Conservation (phyloP, 2,888 invertebrate genomes). For the Resseliella maxima region DNA sequence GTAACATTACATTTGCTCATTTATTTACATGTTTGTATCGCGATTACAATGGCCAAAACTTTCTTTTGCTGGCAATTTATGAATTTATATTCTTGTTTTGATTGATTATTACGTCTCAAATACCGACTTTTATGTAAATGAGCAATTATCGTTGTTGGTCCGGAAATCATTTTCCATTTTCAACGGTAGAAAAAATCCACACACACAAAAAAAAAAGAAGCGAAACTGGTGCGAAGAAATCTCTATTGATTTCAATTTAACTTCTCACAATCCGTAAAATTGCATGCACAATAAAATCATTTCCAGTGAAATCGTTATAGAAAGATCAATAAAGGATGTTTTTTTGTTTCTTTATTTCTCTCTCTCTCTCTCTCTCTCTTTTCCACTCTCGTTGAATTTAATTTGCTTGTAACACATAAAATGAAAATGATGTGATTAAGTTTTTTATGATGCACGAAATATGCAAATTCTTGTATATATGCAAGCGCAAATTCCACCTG, state of each 20-base stretch:
- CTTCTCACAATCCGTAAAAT: neutral
- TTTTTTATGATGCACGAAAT: slow-evolving; percentile 37
- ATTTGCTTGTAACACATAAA: slow-evolving; percentile 20
- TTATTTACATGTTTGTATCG: neutral
- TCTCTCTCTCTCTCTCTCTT: too few relatives aligned
- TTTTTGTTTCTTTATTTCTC: neutral
- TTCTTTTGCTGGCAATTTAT: slow-evolving; percentile 20
- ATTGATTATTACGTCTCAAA: slow-evolving; percentile 34
- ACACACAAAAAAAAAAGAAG: neutral
- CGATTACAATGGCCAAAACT: neutral
- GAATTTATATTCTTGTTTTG: slow-evolving; percentile 1
- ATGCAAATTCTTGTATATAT: neutral
- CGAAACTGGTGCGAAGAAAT: neutral
- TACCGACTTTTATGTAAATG: slow-evolving; percentile 21
- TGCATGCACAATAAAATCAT: neutral
- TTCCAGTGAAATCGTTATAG: neutral
- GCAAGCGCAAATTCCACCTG: neutral
- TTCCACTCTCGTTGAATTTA: neutral
- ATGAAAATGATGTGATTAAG: neutral
- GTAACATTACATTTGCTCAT: neutral
- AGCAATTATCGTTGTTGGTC: slow-evolving; percentile 18
- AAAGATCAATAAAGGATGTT: neutral
- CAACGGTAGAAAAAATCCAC: too few relatives aligned
- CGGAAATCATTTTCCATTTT: neutral
- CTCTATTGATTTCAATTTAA: slow-evolving; percentile 19